Base-by-base conservation (phyloP, 2,113 vertebrate genomes). In the Columba janthina region DNA sequence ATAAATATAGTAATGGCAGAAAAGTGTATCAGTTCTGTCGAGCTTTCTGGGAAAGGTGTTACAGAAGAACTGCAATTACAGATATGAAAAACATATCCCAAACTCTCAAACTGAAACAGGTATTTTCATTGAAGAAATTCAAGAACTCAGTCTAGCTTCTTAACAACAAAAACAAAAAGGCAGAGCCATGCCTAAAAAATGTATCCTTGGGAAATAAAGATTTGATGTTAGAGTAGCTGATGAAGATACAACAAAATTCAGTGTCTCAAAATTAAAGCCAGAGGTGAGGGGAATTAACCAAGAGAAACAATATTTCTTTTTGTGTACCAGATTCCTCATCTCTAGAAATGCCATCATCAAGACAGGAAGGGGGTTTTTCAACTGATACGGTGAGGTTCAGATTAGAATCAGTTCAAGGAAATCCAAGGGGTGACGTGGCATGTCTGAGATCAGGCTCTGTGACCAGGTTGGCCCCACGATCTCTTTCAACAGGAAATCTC, bases 381-480 rank as follows among this genome's bases (percentile, higher is more conserved):
- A 76, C 64, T 80, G 67, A 42, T 90, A 38, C 14, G 5, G 46
- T 90, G 51, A 60, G 16, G 32, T 78, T 91, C 72, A 86, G 61
- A 67, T 48, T 15, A 95, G 61, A 78, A 65, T 42, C 90, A 86
- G 20, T 96, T 93, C 85, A 69, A 92, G 65, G 93, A 96, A 96
- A 90, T 46, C 31, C 40, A 36, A 78, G 57, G 53, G 48, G 32
- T 77, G 79, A 77, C 4, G 4, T 29, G 76, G 2, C 3, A 44
- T 3, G 2, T 54, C 76, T 84, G 79, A 95, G 57, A 71, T 82
- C 65, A 86, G 80, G 61, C 15, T 61, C 54, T 36, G 42, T 70
- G 67, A 80, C 77, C 67, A 74, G 46, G 29, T 9, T 64, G 60
- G n/a, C 3, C 77, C 17, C n/a, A 3, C 61, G 18, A 28, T 36